These are phyloP conservation scores for Venustaconcha ellipsiformis DNA, from an alignment of 1,140 invertebrate genomes.

Conservation along the genomic window DNA sequence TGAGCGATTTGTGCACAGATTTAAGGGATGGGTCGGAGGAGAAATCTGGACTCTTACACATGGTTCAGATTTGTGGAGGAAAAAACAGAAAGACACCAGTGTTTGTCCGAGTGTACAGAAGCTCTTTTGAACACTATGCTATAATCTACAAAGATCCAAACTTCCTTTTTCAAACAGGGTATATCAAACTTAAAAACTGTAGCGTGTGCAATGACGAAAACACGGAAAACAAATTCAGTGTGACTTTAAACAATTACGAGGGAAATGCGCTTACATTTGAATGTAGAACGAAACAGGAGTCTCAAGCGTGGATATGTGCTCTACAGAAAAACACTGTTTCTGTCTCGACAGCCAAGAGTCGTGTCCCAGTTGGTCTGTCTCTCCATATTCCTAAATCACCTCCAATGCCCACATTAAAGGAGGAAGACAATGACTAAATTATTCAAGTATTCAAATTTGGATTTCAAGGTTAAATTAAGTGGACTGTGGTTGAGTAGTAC, in stretches of 20 bases:
- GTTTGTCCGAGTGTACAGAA: slow-evolving; percentile 37
- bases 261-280: slow-evolving; percentile 33
- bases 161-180: slow-evolving; percentile 25
- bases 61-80: slow-evolving; percentile 20
- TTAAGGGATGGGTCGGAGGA: slow-evolving; percentile 21
- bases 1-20: no score
- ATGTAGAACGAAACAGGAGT: slow-evolving; percentile 1
- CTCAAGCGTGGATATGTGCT: slow-evolving; percentile 24
- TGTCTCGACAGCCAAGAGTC: slow-evolving; percentile 19
- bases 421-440: slow-evolving; percentile 14
- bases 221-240: slow-evolving; percentile 21
- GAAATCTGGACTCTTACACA: slow-evolving; percentile 25
- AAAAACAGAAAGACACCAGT: slow-evolving; percentile 25
- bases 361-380: slow-evolving; percentile 27
- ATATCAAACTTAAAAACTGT: slow-evolving; percentile 37
- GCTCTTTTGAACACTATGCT: slow-evolving; percentile 34
- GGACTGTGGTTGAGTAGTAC: no score
- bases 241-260: slow-evolving; percentile 34
- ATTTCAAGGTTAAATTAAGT: no score
- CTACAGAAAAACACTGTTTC: slow-evolving; percentile 22
- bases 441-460: no score
- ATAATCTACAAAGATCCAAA: slow-evolving; percentile 34
- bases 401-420: slow-evolving; percentile 30
- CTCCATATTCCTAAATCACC: slow-evolving; percentile 33
- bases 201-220: slow-evolving; percentile 11